Evolutionary conservation across 2,888 invertebrate genomes (phyloP).

Genomic region (Cabera pusaria): DNA sequence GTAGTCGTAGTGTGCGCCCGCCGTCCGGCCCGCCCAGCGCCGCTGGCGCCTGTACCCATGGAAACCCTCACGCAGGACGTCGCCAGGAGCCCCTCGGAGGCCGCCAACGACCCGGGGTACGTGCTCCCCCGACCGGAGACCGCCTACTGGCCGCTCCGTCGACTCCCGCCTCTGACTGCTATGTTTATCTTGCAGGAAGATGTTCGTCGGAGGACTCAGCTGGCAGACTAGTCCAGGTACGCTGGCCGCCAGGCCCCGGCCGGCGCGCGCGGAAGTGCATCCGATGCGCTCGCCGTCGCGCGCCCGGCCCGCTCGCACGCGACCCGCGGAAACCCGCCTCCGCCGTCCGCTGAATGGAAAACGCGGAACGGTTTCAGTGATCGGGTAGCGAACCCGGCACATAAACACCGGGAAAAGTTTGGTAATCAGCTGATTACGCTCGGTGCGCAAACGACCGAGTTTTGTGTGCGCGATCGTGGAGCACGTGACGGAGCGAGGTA

Average conservation of each 20-base stretch:
- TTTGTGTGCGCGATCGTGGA: conserved; percentile 46
- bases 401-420: conserved; percentile 78
- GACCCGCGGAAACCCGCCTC: conserved; percentile 46
- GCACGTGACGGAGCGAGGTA: conserved; percentile 43
- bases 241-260: conserved; percentile 59
- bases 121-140: conserved; percentile 45
- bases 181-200: conserved; percentile 96
- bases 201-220: conserved; percentile 99
- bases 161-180: conserved; percentile 61
- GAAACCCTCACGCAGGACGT: conserved; percentile 91
- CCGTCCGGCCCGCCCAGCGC: conserved; percentile 67
- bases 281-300: conserved; percentile 51
- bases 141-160: conserved; percentile 36
- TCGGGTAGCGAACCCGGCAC: conserved; percentile 50
- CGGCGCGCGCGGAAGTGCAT: conserved; percentile 64
- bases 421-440: conserved; percentile 77
- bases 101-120: conserved; percentile 97
- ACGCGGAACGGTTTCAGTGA: conserved; percentile 60
- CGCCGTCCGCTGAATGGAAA: conserved; percentile 44
- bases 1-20: conserved; percentile 85
- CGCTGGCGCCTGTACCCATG: conserved; percentile 82
- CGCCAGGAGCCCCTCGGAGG: conserved; percentile 93
- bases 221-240: conserved; percentile 99
- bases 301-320: conserved; percentile 52
- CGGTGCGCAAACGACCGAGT: conserved; percentile 54